These are phyloP conservation scores for Escarpia spicata DNA, from an alignment of 2,888 invertebrate species.

Conservation along the genomic window DNA sequence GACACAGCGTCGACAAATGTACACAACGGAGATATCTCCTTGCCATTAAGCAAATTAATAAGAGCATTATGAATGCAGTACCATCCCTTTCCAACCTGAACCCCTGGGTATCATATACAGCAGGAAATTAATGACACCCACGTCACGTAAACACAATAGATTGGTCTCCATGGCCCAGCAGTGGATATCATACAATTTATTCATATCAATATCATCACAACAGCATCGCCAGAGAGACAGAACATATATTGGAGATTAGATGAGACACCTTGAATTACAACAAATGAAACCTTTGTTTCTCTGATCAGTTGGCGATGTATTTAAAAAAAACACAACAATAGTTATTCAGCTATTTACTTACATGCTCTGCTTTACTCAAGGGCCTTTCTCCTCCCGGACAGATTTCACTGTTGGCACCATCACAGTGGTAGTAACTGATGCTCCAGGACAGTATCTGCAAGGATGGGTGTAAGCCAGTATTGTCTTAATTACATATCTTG, in stretches of 20 bases:
- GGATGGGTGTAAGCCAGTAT: too few relatives aligned
- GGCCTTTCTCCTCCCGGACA: too few relatives aligned
- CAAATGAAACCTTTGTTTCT: neutral
- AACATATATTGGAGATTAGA: neutral
- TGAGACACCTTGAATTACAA: neutral
- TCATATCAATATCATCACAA: neutral
- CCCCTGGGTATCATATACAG: neutral
- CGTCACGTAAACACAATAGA: neutral
- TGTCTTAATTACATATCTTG: too few relatives aligned
- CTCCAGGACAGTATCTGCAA: too few relatives aligned
- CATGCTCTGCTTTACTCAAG: too few relatives aligned
- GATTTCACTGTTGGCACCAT: too few relatives aligned
- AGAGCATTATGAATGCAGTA: neutral
- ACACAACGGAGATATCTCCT: neutral
- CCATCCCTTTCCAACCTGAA: neutral
- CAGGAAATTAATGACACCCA: neutral
- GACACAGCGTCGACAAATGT: neutral
- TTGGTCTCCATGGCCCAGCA: neutral
- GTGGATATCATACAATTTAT: neutral
- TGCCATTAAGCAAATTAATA: conserved; percentile 1
- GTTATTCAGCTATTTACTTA: too few relatives aligned
- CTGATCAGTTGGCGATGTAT: too few relatives aligned
- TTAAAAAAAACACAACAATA: too few relatives aligned
- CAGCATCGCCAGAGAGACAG: neutral
- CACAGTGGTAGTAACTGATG: too few relatives aligned